Base-by-base conservation (phyloP, 2,888 invertebrate species). In the Pandemis heparana region DNA sequence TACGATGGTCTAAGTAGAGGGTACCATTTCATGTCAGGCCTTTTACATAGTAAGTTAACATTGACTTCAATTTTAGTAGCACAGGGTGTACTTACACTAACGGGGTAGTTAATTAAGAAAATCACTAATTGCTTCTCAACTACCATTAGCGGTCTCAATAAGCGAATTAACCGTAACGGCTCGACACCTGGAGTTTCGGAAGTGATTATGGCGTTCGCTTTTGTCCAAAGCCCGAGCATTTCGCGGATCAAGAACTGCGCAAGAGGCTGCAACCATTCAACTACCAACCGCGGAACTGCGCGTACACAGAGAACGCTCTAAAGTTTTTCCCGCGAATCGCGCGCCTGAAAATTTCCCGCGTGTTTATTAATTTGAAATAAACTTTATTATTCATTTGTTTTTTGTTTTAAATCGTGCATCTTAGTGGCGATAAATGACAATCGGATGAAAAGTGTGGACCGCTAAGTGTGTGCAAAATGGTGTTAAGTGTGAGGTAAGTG, bases 401-500 rank as follows among this genome's bases (percentile, higher is more conserved):
- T 70, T 4, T 39, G 8, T 66, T 59, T 59, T 66, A 23, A 59
- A 67, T 39, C 62, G 71, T 69, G 78, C 10, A 10, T 80, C 81
- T 79, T 71, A 79, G 82, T 84, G 84, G 80, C 72, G 76, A 78
- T 81, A 77, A 74, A 83, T 83, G 81, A 82, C 75, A 81, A 75
- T 80, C 79, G 75, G 75, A 70, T 76, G 76, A 75, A n/a, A 76
- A 78, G 77, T 78, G 87, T 79, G 80, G 69, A 79, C 76, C 75
- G 79, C 76, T 77, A 83, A 77, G 77, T 77, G 79, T 76, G 82
- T 89, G 87, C 85, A 94, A 91, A 90, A 94, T 94, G 94, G 86
- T 91, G 87, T 82, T 89, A 81, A 90, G 82, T 87, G 76, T 87
- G 80, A 92, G 91, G 94, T 94, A 87, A 92, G 91, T 89, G 83